Percentiles rank a stretch among this genome's conserved stretches.
Conservation (phyloP, 2,113 vertebrate species). For the Triplophysa siluroides region DNA sequence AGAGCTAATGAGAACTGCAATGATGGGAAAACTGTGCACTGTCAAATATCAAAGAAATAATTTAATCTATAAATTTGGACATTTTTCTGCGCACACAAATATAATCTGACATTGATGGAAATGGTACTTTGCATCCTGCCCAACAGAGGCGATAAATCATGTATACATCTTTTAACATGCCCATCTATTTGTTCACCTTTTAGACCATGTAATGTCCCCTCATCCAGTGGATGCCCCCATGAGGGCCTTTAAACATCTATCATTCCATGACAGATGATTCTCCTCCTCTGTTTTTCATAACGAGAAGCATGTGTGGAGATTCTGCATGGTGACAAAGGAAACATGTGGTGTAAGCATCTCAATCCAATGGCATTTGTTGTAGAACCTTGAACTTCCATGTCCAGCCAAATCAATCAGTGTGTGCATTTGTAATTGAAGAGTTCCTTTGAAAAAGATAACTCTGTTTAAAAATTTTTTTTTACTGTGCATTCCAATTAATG, state of each 20-base stretch:
- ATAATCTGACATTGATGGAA: neutral
- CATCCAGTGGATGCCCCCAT: conserved; percentile 17
- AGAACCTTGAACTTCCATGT: neutral
- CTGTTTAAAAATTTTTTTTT: too few relatives aligned
- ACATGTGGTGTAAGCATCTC: conserved; percentile 31
- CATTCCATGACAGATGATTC: neutral
- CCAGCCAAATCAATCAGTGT: neutral
- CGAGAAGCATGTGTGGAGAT: conserved; percentile 24
- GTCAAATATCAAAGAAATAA: neutral
- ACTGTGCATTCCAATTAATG: too few relatives aligned
- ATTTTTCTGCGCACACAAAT: conserved; percentile 9
- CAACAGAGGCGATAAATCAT: conserved; percentile 5
- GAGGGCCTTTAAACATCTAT: conserved; percentile 30
- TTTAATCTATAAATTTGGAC: neutral
- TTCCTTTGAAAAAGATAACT: too few relatives aligned
- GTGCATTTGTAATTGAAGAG: too few relatives aligned
- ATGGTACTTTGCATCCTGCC: conserved; percentile 11
- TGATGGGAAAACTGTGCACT: neutral
- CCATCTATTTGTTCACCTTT: conserved; percentile 15
- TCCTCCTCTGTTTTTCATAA: conserved; percentile 30
- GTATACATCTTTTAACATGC: neutral
- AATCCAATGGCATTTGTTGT: neutral
- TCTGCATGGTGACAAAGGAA: conserved; percentile 40
- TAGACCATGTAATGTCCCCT: conserved; percentile 9
- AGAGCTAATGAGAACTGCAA: neutral